Percentiles rank a stretch among this genome's conserved stretches.
phyloP scores from a whole-genome alignment of 2,888 invertebrate species.

The Mythimna loreyi region DNA sequence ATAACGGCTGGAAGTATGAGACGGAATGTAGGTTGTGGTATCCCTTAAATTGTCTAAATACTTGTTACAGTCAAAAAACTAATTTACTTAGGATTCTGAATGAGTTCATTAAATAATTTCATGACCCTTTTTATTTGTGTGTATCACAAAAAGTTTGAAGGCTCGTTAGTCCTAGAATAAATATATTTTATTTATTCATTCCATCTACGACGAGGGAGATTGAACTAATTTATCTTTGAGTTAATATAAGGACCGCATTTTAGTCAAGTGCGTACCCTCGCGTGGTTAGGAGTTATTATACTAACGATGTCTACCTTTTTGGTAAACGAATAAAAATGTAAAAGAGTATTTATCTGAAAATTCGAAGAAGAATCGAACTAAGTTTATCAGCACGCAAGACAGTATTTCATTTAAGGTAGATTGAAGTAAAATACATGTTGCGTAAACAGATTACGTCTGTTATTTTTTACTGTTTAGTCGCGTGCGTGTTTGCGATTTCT shows the following conservation, averaged over 20 bases:
- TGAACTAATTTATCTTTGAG: slow-evolving; percentile 20
- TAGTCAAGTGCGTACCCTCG: not conserved
- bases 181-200: slow-evolving; percentile 1
- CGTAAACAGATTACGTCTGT: slow-evolving; percentile 6
- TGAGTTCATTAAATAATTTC: not conserved
- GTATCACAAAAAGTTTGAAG: not conserved
- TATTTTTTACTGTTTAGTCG: slow-evolving; percentile 21
- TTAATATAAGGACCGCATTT: slow-evolving; percentile 16
- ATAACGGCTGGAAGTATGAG: too few species aligned
- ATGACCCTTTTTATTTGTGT: not conserved
- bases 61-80: not conserved
- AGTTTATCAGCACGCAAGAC: slow-evolving; percentile 8
- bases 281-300: slow-evolving; percentile 9
- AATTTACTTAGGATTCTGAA: not conserved
- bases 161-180: not conserved
- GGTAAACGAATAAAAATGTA: slow-evolving; percentile 5
- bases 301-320: slow-evolving; percentile 37
- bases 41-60: not conserved
- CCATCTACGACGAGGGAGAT: not conserved
- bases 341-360: not conserved
- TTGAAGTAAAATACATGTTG: not conserved
- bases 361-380: not conserved
- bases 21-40: too few species aligned
- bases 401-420: not conserved
- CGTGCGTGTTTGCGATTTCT: slow-evolving; percentile 16